These are phyloP conservation scores for Sphenopsis melanotis DNA, from an alignment of 2,797 vertebrate species.

Conservation along the genomic window DNA sequence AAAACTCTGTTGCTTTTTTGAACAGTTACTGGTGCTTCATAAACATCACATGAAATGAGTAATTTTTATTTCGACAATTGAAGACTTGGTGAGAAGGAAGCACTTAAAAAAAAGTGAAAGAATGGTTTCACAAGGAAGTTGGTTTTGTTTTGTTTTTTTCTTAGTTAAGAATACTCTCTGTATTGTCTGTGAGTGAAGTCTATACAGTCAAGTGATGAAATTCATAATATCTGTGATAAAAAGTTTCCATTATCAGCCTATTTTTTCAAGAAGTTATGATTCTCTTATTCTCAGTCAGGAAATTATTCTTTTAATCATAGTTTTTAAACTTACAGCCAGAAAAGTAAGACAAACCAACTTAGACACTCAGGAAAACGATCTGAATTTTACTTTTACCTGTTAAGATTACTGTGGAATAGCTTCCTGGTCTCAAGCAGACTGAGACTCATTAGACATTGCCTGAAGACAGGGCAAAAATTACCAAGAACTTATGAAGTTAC, in stretches of 20 bases:
- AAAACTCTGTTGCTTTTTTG: neutral
- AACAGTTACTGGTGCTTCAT: neutral
- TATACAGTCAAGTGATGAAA: neutral
- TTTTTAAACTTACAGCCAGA: neutral
- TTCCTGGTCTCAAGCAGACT: neutral
- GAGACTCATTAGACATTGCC: neutral
- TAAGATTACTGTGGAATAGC: neutral
- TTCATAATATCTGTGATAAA: neutral
- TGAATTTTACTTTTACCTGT: neutral
- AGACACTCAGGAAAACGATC: neutral
- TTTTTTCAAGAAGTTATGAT: neutral
- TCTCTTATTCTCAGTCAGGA: neutral
- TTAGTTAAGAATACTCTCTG: neutral
- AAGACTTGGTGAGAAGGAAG: neutral
- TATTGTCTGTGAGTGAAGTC: neutral
- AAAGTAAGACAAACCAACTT: neutral
- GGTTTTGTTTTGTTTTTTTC: neutral
- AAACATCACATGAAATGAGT: neutral
- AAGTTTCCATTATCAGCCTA: neutral
- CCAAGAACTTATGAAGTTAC: neutral
- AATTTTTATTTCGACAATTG: neutral
- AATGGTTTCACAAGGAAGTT: neutral
- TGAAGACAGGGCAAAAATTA: neutral
- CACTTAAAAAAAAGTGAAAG: neutral
- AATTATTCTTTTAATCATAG: neutral